Percentiles rank a stretch among this genome's conserved stretches.
Evolutionary conservation across 2,113 vertebrate species (phyloP).

Genomic region (Ictalurus punctatus): DNA sequence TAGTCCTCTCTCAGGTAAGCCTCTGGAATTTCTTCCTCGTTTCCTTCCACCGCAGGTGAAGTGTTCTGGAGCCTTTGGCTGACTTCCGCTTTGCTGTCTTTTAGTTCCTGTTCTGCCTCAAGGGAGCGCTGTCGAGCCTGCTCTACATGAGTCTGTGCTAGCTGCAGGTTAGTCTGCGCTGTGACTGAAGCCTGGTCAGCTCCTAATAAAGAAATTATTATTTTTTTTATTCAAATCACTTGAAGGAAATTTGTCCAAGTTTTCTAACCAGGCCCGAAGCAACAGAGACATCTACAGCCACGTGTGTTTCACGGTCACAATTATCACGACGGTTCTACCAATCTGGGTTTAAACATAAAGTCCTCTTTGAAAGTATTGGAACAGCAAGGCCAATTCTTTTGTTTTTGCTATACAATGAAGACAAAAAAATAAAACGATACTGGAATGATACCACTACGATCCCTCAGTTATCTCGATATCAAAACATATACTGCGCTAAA

Average conservation of each 20-base stretch:
- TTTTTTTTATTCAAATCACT: background rate
- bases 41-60: background rate
- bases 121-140: conserved; percentile 73
- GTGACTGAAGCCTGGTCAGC: conserved; percentile 79
- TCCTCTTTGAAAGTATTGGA: background rate
- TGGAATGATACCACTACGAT: background rate
- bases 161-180: conserved; percentile 76
- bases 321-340: background rate
- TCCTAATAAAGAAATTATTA: conserved; percentile 62
- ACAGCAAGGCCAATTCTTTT: background rate
- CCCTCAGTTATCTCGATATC: too few relatives aligned
- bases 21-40: conserved; percentile 59
- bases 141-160: conserved; percentile 77
- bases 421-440: background rate
- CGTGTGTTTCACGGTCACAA: background rate
- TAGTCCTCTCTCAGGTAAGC: conserved; percentile 62
- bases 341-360: background rate
- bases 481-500: background rate
- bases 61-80: conserved; percentile 34
- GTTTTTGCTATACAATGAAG: background rate
- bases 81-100: conserved; percentile 70
- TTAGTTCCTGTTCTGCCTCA: conserved; percentile 78
- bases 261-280: background rate
- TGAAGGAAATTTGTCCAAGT: background rate
- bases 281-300: background rate